Evolutionary conservation across 2,113 vertebrate genomes (phyloP), one percentile per base, ranked within the genome.

Genomic region (Phainopepla nitens): DNA sequence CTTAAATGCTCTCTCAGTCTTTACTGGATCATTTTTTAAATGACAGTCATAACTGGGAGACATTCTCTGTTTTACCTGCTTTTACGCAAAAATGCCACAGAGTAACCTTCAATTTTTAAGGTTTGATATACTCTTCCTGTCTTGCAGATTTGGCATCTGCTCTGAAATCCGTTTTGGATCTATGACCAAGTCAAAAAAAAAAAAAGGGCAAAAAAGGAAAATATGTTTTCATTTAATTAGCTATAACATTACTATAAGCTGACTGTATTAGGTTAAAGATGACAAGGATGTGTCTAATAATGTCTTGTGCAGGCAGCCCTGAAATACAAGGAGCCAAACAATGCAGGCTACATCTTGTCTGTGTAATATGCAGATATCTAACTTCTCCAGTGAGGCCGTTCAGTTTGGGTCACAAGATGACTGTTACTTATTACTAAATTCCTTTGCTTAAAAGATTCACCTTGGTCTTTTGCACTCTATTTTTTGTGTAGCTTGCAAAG

Each of bases 71-170:
- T 81, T 71, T 19, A 23, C 23, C 6, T 42, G 33, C 1, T 82
- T 73, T 90, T 78, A 27, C 11, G 77, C 3, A 18, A 47, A 77
- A 69, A 47, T 29, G 3, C 1, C 21, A 51, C 14, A 51, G 39
- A 94, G 27, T 65, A 60, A 25, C 33, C 35, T 56, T 41, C 7
- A 33, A 1, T 35, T 76, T 86, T 83, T 60, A 61, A 89, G 12
- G 4, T 57, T 47, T 73, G 17, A 51, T 45, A 36, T 16, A 7
- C 2, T 81, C 8, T 66, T 84, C 22, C 70, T 49, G 54, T 22
- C 27, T 72, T 0, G 0, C 10, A 68, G 12, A 19, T 66, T 61
- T 60, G 16, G 1, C 27, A 33, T 10, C 19, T 72, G 10, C 15
- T 90, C 13, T 72, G 57, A 76, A 79, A 44, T 72, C 14, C 44